A percentile compares a stretch with the other conserved stretches of the same genome.
Evolutionary conservation across 2,113 vertebrate genomes (phyloP).

Genomic region (Gorsachius goisagi): DNA sequence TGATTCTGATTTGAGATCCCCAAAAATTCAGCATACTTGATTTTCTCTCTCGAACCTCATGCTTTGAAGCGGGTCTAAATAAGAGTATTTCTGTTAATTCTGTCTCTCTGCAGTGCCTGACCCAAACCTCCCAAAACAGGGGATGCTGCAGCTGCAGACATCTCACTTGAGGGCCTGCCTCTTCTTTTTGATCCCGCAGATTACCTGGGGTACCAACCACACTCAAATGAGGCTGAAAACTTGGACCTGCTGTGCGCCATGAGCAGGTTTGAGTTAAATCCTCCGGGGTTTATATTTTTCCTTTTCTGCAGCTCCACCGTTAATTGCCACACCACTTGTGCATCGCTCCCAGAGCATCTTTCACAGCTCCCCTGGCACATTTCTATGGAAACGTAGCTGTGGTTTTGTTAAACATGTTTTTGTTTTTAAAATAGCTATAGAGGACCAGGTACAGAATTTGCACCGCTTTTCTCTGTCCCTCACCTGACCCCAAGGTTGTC

Average conservation of each 20-base stretch:
- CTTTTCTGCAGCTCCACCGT: background rate
- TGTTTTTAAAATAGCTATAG: background rate
- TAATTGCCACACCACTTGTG: background rate
- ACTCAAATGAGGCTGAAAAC: background rate
- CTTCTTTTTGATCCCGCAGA: background rate
- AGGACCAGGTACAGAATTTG: background rate
- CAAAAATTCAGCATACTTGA: background rate
- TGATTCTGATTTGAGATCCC: background rate
- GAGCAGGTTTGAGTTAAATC: background rate
- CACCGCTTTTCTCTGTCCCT: background rate
- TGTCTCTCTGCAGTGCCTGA: background rate
- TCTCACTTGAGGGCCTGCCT: background rate
- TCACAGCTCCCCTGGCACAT: constrained; percentile 13
- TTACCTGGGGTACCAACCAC: background rate
- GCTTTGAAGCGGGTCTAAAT: background rate
- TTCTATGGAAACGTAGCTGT: background rate
- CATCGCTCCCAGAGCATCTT: background rate
- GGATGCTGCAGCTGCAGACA: background rate
- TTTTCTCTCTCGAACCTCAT: background rate
- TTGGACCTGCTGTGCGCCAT: background rate
- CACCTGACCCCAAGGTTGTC: background rate
- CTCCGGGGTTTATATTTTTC: background rate
- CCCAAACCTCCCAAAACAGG: background rate
- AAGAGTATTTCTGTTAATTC: background rate
- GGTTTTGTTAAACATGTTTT: background rate